Base-by-base conservation (phyloP, 2,113 vertebrate species). In the Brevimyrus niger region DNA sequence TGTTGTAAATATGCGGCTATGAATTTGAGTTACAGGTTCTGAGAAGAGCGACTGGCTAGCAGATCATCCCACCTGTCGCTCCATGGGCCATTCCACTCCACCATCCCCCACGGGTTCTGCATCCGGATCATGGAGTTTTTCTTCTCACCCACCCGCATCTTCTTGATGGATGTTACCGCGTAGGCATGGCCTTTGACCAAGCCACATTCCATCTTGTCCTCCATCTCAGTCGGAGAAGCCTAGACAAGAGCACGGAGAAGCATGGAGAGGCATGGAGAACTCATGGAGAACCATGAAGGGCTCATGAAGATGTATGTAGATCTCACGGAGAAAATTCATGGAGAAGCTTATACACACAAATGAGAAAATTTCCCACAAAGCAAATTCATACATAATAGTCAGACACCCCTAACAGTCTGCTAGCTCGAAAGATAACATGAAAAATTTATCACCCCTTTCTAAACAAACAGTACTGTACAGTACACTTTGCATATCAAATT, bases 21-120 rank as follows among this genome's bases (percentile, higher is more conserved):
- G 69, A 10, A 76, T 6, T 76, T 76, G 69, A 38, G 35, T 19
- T 19, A 35, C 2, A 8, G 35, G 35, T 15, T 76, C 69, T 0
- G 3, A 38, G 69, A 76, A 83, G 13, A 83, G 2, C 0, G 21
- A 47, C 21, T 21, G 17, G 44, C 44, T 84, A 10, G 23, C 5
- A 1, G 17, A 23, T 84, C 38, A 9, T 9, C 82, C 94, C 91
- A 98, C 98, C 94, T 96, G 95, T 99, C 98, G 0, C 98, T 98
- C 98, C 98, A 99, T 21, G 97, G 88, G 0, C 98, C 98, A 0
- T 93, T 97, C 98, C 98, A 99, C 91, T 99, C 98, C 0, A 89
- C 97, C 73, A 94, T 96, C 21, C 98, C 98, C 97, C 98, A 96
- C 19, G 98, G 98, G 58, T 99, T 99, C 92, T 98, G 97, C 96